Evolutionary conservation across 2,888 invertebrate species (phyloP).

Genomic region (Phyllotreta striolata): DNA sequence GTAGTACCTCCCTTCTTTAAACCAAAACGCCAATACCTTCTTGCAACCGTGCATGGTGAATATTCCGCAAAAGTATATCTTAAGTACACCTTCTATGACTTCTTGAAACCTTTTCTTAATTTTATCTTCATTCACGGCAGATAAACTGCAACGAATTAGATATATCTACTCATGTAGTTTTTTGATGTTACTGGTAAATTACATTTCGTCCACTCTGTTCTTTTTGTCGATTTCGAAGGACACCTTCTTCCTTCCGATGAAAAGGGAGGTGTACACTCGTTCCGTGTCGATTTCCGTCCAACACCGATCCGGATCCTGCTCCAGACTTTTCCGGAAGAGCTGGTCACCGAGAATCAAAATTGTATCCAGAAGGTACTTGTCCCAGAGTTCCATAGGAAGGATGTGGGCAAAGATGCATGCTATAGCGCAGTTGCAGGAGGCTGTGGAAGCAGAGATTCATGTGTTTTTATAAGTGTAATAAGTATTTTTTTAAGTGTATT

Average conservation of each 20-base stretch:
- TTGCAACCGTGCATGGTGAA: conserved; percentile 43
- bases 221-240: conserved; percentile 50
- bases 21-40: conserved; percentile 54
- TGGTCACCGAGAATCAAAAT: conserved; percentile 65
- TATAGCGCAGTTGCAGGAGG: conserved; percentile 66
- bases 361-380: conserved; percentile 65
- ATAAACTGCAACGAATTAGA: conserved; percentile 20
- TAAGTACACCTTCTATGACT: conserved; percentile 50
- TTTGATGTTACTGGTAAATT: neutral
- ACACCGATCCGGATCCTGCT: conserved; percentile 45
- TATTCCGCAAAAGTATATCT: conserved; percentile 49
- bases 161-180: no score
- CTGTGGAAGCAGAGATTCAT: conserved; percentile 50
- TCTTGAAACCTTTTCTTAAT: conserved; percentile 39
- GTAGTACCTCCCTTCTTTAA: conserved; percentile 42
- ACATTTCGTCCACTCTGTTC: conserved; percentile 37
- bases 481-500: neutral
- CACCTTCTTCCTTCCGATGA: conserved; percentile 48
- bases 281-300: conserved; percentile 46
- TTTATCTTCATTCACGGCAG: conserved; percentile 39
- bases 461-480: no score
- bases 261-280: conserved; percentile 52
- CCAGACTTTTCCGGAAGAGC: conserved; percentile 58
- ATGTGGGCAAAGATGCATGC: conserved; percentile 66
- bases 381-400: conserved; percentile 68